A percentile compares a stretch with the other conserved stretches of the same genome.
phyloP scores from a whole-genome alignment of 2,888 invertebrate species.

The Andrena camellia region DNA sequence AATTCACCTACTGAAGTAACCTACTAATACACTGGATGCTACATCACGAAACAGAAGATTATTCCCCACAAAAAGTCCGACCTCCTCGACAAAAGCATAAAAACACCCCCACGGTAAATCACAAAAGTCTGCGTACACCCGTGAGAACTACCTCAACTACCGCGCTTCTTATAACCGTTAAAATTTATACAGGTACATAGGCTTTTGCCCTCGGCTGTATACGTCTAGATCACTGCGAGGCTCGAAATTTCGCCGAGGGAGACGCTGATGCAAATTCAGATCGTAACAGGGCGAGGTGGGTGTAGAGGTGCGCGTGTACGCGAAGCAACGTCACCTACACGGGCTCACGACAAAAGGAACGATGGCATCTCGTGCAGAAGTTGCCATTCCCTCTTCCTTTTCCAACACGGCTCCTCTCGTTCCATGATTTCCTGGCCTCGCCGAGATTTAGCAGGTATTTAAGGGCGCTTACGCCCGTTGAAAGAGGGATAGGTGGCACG shows the following conservation, averaged over 20 bases:
- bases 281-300: conserved; percentile 43
- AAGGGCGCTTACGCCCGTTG: conserved; percentile 66
- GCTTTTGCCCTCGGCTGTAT: background rate
- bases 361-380: conserved; percentile 42
- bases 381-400: conserved; percentile 47
- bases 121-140: too few species aligned
- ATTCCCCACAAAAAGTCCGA: too few species aligned
- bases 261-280: conserved; percentile 66
- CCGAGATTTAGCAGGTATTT: conserved; percentile 71
- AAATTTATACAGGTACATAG: too few species aligned
- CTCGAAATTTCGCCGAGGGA: conserved; percentile 60
- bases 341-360: conserved; percentile 8
- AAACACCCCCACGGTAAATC: too few species aligned
- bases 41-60: too few species aligned
- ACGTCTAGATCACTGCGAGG: conserved; percentile 15
- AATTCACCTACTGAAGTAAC: too few species aligned
- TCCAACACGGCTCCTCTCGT: conserved; percentile 41
- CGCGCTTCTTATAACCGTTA: too few species aligned
- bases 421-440: conserved; percentile 59
- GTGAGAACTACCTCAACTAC: too few species aligned
- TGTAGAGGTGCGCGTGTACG: conserved; percentile 14
- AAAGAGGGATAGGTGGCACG: conserved; percentile 56
- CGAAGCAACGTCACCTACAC: background rate
- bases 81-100: too few species aligned
- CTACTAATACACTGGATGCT: too few species aligned